phyloP scores from a whole-genome alignment of 2,888 invertebrate genomes.

The Latheticus oryzae region DNA sequence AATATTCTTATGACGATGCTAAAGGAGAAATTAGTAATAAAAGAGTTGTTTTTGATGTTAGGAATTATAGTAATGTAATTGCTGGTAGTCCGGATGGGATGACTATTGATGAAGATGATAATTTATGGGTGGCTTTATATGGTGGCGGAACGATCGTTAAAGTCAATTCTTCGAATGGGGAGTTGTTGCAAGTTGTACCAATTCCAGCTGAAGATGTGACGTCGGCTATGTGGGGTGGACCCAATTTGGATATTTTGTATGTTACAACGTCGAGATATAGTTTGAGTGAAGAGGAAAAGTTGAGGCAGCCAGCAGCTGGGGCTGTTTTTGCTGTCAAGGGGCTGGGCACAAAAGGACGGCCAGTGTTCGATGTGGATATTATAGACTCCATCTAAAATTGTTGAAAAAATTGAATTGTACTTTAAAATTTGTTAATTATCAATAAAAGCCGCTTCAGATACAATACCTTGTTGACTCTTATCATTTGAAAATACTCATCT shows the following conservation, averaged over 20 bases:
- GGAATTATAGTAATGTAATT: slow-evolving; percentile 21
- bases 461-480: no score
- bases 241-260: slow-evolving; percentile 70
- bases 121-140: slow-evolving; percentile 80
- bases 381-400: slow-evolving; percentile 19
- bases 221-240: slow-evolving; percentile 75
- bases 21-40: slow-evolving; percentile 67
- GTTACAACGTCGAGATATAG: slow-evolving; percentile 69
- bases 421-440: no score
- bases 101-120: slow-evolving; percentile 82
- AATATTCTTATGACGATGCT: slow-evolving; percentile 76
- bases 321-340: slow-evolving; percentile 62
- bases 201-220: slow-evolving; percentile 72
- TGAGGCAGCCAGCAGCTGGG: slow-evolving; percentile 66
- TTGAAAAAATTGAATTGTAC: no score
- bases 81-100: slow-evolving; percentile 66
- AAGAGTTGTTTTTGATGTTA: slow-evolving; percentile 52
- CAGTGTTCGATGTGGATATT: slow-evolving; percentile 24
- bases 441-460: no score
- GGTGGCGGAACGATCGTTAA: slow-evolving; percentile 73
- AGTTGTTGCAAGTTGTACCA: slow-evolving; percentile 63
- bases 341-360: slow-evolving; percentile 56
- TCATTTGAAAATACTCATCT: no score
- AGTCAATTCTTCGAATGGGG: slow-evolving; percentile 65
- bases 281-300: slow-evolving; percentile 53